Evolutionary conservation across 2,797 vertebrate species (phyloP), one percentile per base, ranked within the genome.

Genomic region (Siniperca scherzeri): DNA sequence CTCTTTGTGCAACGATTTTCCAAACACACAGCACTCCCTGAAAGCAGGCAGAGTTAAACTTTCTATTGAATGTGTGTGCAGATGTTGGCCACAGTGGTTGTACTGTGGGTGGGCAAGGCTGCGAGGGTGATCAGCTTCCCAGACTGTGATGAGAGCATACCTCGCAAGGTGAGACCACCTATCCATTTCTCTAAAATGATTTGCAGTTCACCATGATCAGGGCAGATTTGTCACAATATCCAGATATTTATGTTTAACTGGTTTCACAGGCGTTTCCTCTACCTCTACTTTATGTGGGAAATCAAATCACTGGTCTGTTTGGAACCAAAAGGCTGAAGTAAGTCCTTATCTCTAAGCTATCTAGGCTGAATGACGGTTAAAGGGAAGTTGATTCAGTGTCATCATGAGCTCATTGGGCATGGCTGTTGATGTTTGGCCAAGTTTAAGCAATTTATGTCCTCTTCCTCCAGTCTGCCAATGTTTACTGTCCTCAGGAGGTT

Each of bases 271-370:
- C 97, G 0, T 99, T 99, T 95, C 98, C 98, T 92, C 97, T 99
- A 95, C 98, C 98, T 96, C 96, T 99, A 22, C 96, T 99, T 30
- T 99, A 98, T 87, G 97, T 99, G 77, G 98, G 98, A 89, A 99
- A 99, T 96, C 98, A 99, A 95, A 97, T 99, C 93, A 98, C 97
- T 25, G 98, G 98, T 90, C 96, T 99, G 82, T 97, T 98, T 94
- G 98, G 98, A 94, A 99, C 98, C 77, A 97, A 99, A 96, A 96
- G 96, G 89, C 96, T 99, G 44, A 99, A 98, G 98, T 99, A 96
- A 81, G 95, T 79, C 25, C 1, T 73, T 25, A 25, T 66, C 10
- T 38, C 7, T 52, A 5, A 59, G 56, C n/a, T 40, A 10, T 62
- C 13, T 1, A 14, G 44, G 44, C 8, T 36, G 21, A 60, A 38